Evolutionary conservation across 2,797 vertebrate species (phyloP).

Genomic region (Enteromius fasciolatus): DNA sequence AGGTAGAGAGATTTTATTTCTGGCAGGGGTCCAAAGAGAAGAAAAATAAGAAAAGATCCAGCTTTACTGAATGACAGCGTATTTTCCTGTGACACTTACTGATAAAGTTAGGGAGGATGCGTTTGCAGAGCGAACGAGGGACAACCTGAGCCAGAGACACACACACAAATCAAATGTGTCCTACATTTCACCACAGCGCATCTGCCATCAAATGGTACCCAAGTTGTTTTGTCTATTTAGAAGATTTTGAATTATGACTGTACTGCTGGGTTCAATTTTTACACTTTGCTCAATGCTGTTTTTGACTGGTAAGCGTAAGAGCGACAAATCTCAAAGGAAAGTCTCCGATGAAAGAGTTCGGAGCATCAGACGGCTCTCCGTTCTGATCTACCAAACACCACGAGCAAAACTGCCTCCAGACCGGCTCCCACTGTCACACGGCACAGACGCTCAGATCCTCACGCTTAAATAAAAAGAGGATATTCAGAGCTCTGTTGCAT

Average conservation of each 20-base stretch:
- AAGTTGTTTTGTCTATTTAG: constrained; percentile 13
- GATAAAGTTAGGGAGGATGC: constrained; percentile 29
- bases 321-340: constrained; percentile 40
- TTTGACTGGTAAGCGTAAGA: constrained; percentile 26
- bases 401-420: constrained; percentile 33
- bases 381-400: constrained; percentile 38
- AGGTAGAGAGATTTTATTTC: constrained; percentile 25
- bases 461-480: neutral
- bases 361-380: constrained; percentile 31
- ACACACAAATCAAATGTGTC: constrained; percentile 15
- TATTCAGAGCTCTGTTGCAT: constrained; percentile 38
- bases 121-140: constrained; percentile 3
- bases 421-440: constrained; percentile 1
- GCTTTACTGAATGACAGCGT: neutral
- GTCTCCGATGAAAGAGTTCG: neutral
- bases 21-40: constrained; percentile 13
- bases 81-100: constrained; percentile 23
- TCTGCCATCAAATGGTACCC: constrained; percentile 22
- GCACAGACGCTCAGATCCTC: constrained; percentile 24
- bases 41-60: constrained; percentile 22
- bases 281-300: constrained; percentile 25
- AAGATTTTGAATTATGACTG: constrained; percentile 21
- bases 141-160: neutral
- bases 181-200: constrained; percentile 17
- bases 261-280: constrained; percentile 10